Percentiles rank a stretch among this genome's conserved stretches.
Conservation (phyloP, 2,888 invertebrate genomes). For the Pollenia angustigena region DNA sequence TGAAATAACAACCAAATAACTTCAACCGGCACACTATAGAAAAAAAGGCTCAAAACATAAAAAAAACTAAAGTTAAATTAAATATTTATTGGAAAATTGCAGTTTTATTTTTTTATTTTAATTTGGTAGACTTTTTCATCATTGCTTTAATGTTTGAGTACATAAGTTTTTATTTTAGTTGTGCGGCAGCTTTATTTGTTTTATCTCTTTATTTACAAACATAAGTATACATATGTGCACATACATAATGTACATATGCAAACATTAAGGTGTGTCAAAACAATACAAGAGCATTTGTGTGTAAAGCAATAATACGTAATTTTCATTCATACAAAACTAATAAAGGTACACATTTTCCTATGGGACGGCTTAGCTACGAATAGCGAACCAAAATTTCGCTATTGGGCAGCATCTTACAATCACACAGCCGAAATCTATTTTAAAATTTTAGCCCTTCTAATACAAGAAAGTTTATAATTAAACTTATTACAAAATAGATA, state of each 20-base stretch:
- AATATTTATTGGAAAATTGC: conserved; percentile 62
- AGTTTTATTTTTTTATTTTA: conserved; percentile 24
- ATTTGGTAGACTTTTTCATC: conserved; percentile 5
- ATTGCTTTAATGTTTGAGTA: conserved; percentile 41
- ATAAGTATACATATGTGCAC: not conserved
- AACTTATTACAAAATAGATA: too few species aligned
- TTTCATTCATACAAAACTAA: too few species aligned
- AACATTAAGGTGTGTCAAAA: not conserved
- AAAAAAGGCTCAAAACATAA: not conserved
- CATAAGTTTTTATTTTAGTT: conserved; percentile 24
- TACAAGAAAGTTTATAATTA: too few species aligned
- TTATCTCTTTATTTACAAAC: conserved; percentile 38
- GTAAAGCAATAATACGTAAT: too few species aligned
- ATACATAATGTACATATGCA: not conserved
- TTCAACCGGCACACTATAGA: not conserved
- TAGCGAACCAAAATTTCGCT: too few species aligned
- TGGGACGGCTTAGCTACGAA: too few species aligned
- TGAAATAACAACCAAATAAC: not conserved
- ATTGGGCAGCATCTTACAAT: too few species aligned
- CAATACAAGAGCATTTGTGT: too few species aligned
- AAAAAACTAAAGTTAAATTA: conserved; percentile 46
- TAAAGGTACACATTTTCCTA: too few species aligned
- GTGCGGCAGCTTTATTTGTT: conserved; percentile 21
- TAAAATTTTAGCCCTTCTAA: too few species aligned
- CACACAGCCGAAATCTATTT: too few species aligned